A percentile compares a stretch with the other conserved stretches of the same genome.
These are phyloP conservation scores for Paguma larvata DNA, from an alignment of 2,797 vertebrate genomes.

Conservation along the genomic window DNA sequence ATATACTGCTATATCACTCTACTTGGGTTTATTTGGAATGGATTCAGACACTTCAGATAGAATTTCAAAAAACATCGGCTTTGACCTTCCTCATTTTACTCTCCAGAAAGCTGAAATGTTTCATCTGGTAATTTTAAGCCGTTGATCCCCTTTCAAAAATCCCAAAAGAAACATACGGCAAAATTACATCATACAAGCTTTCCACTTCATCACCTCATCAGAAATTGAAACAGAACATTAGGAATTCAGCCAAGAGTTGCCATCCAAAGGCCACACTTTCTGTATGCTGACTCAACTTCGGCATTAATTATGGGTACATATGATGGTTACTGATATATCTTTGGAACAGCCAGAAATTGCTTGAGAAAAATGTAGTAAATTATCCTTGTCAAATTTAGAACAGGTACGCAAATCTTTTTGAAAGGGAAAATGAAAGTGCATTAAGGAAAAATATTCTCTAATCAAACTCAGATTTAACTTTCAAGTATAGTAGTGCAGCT, in stretches of 20 bases:
- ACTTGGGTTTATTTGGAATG: conserved; percentile 59
- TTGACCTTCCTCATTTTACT: conserved; percentile 75
- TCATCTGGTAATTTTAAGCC: conserved; percentile 70
- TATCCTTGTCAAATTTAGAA: conserved; percentile 73
- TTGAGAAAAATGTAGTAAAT: conserved; percentile 74
- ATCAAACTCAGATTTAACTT: conserved; percentile 70
- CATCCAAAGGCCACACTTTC: conserved; percentile 70
- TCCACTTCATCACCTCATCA: conserved; percentile 80
- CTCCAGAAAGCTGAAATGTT: conserved; percentile 72
- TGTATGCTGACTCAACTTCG: conserved; percentile 75
- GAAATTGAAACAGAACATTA: conserved; percentile 73
- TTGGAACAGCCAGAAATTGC: conserved; percentile 68
- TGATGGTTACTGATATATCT: conserved; percentile 72
- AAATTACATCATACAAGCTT: conserved; percentile 77
- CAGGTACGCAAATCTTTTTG: conserved; percentile 49
- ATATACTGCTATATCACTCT: neutral
- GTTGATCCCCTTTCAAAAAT: conserved; percentile 79
- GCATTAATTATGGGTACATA: conserved; percentile 69
- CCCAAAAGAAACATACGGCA: conserved; percentile 77
- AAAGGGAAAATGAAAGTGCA: conserved; percentile 66
- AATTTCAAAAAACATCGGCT: conserved; percentile 37
- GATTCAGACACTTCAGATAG: conserved; percentile 7
- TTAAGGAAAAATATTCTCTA: conserved; percentile 64
- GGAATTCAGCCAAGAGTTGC: conserved; percentile 78
- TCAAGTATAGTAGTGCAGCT: conserved; percentile 42